Conservation (phyloP, 2,888 invertebrate species). For the Schizaphis graminum region DNA sequence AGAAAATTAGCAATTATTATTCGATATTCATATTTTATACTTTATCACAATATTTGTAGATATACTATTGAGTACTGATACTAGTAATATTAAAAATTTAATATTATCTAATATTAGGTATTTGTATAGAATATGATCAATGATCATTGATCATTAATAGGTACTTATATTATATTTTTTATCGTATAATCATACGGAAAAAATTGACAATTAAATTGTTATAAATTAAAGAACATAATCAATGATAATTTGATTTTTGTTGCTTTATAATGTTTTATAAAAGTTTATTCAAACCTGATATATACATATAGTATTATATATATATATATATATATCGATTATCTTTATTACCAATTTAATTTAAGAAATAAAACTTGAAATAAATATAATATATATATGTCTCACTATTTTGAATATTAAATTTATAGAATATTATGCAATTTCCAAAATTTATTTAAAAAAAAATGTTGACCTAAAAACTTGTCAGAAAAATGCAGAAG, state of each 20-base stretch:
- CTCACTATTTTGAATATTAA: background rate
- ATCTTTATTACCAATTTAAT: background rate
- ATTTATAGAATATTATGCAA: background rate
- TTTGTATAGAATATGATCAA: background rate
- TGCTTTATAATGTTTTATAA: background rate
- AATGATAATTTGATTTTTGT: background rate
- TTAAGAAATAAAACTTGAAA: background rate
- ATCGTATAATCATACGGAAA: background rate
- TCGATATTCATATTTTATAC: background rate
- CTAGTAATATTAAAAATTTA: background rate
- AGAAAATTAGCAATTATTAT: background rate
- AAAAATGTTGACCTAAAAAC: conserved; percentile 61
- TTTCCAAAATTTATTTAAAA: conserved; percentile 10
- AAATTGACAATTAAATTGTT: background rate
- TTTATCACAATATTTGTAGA: background rate
- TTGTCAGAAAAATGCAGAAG: conserved; percentile 48
- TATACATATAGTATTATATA: too few relatives aligned
- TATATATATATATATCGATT: background rate
- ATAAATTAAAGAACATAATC: background rate
- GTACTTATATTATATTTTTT: background rate
- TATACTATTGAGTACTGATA: too few relatives aligned
- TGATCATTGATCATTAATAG: too few relatives aligned
- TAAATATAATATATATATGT: background rate
- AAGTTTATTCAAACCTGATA: background rate
- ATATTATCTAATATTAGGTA: too few relatives aligned